Evolutionary conservation across 1,140 invertebrate species (phyloP), one percentile per base, ranked within the genome.

Genomic region (Anagrus nilaparvatae): DNA sequence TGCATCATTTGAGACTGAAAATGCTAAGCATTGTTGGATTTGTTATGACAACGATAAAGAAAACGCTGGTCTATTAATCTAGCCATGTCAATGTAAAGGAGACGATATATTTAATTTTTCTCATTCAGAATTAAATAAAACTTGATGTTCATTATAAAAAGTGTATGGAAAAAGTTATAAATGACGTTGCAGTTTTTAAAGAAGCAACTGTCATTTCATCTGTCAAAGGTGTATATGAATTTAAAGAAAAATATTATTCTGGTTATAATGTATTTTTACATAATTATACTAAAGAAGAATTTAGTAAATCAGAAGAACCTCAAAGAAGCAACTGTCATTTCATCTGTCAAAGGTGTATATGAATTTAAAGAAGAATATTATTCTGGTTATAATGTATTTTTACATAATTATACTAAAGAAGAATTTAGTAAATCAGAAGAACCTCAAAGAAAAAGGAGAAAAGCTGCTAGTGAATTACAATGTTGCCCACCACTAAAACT

Each of bases 261-360:
- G 78, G 91, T 47, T 99, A 97, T 65, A 96, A 97, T 56, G 85
- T 95, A 0, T 99, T 95, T 71, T 98, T 94, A 69, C 98, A 97
- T 62, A 96, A 99, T 59, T 99, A 97, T 60, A 89, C 88, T 1
- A 78, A 89, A 44, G 86, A 95, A 59, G 94, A 99, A 54, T 76
- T 95, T 42, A 92, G 89, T 12, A 88, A 87, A 62, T 94, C 94
- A 3, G 94, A 98, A 69, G 82, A 89, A 59, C 77, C 73, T 12
- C 93, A 97, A 66, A n/a, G n/a, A n/a, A n/a, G n/a, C n/a, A n/a
- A n/a, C n/a, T n/a, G n/a, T n/a, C n/a, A n/a, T n/a, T n/a, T n/a
- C n/a, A n/a, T n/a, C n/a, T n/a, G n/a, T n/a, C n/a, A n/a, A n/a
- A n/a, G n/a, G n/a, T n/a, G n/a, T n/a, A n/a, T n/a, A n/a, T n/a